Base-by-base conservation (phyloP, 1,140 invertebrate genomes). In the Danaus melanippus region DNA sequence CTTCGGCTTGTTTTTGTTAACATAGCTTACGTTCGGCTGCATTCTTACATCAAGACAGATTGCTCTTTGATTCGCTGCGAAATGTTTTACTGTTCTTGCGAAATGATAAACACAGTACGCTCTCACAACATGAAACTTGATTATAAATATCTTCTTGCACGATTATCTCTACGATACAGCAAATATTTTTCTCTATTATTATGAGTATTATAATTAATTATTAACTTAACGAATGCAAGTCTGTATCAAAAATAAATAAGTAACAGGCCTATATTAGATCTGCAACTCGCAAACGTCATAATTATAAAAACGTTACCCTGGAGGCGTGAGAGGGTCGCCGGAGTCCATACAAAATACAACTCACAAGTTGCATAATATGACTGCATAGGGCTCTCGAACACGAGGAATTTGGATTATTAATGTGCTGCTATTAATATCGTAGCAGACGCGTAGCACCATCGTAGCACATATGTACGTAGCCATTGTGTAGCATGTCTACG, bases 1-100 rank as follows among this genome's bases (percentile, higher is more conserved):
- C 64, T 62, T 50, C 55, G 58, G 46, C 56, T 44, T 66, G 57
- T 66, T 64, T 70, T 69, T 69, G 55, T 61, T 66, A 59, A 56
- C 58, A 42, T 11, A 65, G 51, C 52, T 53, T 49, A 40, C 48
- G 52, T 60, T 60, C 51, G 45, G 32, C 17, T 43, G 43, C 50
- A 48, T 54, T 51, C 56, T 48, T 54, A 15, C 47, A 46, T 9
- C 47, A 58, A 58, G 52, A 62, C 51, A 47, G 55, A 62, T 62
- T 32, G 60, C 48, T 21, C 11, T 17, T 42, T 40, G 17, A 54
- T 47, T 46, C 21, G 21, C 21, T 32, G 21, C 21, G 21, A 32
- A 32, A 32, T 32, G 21, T 32, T 32, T 32, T 32, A 32, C 21
- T 32, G 21, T 32, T 32, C 21, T 32, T 32, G 21, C 4, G 21